Evolutionary conservation across 2,113 vertebrate species (phyloP).

Genomic region (Ochotona curzoniae): DNA sequence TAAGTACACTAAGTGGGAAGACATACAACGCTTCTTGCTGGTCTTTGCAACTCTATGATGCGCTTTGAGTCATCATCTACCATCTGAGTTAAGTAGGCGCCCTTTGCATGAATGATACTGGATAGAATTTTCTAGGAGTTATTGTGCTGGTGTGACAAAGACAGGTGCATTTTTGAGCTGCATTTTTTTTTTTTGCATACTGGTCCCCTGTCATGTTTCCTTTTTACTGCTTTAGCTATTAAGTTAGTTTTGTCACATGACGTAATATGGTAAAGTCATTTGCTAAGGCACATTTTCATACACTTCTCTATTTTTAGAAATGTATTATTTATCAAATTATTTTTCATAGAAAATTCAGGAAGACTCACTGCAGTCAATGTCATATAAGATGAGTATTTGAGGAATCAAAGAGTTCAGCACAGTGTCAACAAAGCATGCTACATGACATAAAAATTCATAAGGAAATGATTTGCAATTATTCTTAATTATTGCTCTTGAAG

Average conservation of each 20-base stretch:
- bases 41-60: not conserved
- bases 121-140: not conserved
- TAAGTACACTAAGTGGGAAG: not conserved
- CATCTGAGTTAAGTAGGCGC: not conserved
- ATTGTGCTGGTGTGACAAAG: constrained; percentile 1
- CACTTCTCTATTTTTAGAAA: not conserved
- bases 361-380: not conserved
- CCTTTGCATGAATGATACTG: not conserved
- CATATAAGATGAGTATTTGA: not conserved
- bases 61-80: not conserved
- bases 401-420: not conserved
- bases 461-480: not conserved
- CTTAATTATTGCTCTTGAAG: not conserved
- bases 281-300: constrained; percentile 3
- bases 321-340: not conserved
- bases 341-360: not conserved
- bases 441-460: not conserved
- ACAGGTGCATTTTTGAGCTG: not conserved
- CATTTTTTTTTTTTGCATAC: not conserved
- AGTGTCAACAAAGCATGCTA: not conserved
- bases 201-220: not conserved
- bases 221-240: not conserved
- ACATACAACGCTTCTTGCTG: rapidly evolving
- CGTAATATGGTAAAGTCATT: not conserved
- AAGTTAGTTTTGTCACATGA: not conserved